These are phyloP conservation scores for Eunapius fragilis DNA, from an alignment of 37 sponge, comb jelly and placozoan species.

Conservation along the genomic window DNA sequence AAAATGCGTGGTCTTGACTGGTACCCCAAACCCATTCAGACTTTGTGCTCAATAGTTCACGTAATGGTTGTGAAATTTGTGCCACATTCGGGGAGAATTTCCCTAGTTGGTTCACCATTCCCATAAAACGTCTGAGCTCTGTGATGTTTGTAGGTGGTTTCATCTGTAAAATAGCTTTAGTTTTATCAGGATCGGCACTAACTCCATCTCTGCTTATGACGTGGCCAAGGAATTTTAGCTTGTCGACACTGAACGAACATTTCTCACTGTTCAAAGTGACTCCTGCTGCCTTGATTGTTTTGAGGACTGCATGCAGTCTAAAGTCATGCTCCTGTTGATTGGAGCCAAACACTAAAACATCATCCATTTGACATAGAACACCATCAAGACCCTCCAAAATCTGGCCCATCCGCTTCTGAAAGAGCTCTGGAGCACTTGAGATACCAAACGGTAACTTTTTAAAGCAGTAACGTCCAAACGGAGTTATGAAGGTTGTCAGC, in stretches of 20 bases:
- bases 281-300: background rate
- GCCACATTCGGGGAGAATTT: constrained; percentile 15
- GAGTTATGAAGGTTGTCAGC: constrained; percentile 15
- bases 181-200: background rate
- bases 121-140: constrained; percentile 4
- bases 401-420: constrained; percentile 10
- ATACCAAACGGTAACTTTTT: constrained; percentile 20
- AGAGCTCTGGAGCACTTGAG: constrained; percentile 33
- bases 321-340: constrained; percentile 14
- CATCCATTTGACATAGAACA: constrained; percentile 32
- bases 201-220: constrained; percentile 6
- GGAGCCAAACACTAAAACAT: constrained; percentile 23
- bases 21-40: constrained; percentile 1
- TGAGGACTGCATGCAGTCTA: background rate
- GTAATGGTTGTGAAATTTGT: background rate
- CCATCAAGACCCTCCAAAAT: constrained; percentile 30
- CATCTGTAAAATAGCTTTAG: constrained; percentile 4
- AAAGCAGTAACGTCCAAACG: constrained; percentile 8
- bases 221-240: constrained; percentile 34
- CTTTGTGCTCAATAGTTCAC: constrained; percentile 27
- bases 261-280: constrained; percentile 10
- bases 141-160: constrained; percentile 1
- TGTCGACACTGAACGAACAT: background rate
- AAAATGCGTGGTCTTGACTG: constrained; percentile 16
- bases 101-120: constrained; percentile 23